A percentile compares a stretch with the other conserved stretches of the same genome.
These are phyloP conservation scores for Drosophila robusta DNA, from an alignment of 2,888 invertebrate species.

Conservation along the genomic window DNA sequence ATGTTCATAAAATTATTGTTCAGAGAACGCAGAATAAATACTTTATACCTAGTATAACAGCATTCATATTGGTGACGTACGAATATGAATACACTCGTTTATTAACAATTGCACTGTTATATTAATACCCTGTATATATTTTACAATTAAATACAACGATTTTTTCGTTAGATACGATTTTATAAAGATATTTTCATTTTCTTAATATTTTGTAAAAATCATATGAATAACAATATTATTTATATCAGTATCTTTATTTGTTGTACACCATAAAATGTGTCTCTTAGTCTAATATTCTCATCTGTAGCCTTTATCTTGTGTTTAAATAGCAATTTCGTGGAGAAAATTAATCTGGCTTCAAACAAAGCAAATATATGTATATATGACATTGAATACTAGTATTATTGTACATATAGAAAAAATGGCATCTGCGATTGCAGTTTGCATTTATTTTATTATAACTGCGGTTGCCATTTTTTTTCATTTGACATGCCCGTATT, in stretches of 20 bases:
- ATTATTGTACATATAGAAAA: conserved; percentile 1
- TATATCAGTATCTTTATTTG: too few relatives aligned
- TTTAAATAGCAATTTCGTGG: conserved; percentile 18
- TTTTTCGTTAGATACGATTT: too few relatives aligned
- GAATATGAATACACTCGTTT: not conserved
- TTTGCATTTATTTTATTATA: conserved; percentile 24
- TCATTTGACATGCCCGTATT: conserved; percentile 10
- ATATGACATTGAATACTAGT: conserved; percentile 8
- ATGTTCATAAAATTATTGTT: too few relatives aligned
- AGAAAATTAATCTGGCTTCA: conserved; percentile 24
- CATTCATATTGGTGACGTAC: too few relatives aligned
- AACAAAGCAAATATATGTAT: not conserved
- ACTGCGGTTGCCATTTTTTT: conserved; percentile 24
- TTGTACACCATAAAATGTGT: not conserved
- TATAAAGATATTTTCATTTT: too few relatives aligned
- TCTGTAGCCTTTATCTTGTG: not conserved
- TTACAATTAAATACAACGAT: too few relatives aligned
- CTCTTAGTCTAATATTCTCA: not conserved
- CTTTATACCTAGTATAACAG: too few relatives aligned
- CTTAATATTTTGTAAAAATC: too few relatives aligned
- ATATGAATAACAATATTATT: too few relatives aligned
- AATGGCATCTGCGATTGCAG: conserved; percentile 20
- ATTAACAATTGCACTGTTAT: not conserved
- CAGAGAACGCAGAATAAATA: too few relatives aligned
- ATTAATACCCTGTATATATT: too few relatives aligned